Base-by-base conservation (phyloP, 2,888 invertebrate genomes). In the Rhaphigaster nebulosa region DNA sequence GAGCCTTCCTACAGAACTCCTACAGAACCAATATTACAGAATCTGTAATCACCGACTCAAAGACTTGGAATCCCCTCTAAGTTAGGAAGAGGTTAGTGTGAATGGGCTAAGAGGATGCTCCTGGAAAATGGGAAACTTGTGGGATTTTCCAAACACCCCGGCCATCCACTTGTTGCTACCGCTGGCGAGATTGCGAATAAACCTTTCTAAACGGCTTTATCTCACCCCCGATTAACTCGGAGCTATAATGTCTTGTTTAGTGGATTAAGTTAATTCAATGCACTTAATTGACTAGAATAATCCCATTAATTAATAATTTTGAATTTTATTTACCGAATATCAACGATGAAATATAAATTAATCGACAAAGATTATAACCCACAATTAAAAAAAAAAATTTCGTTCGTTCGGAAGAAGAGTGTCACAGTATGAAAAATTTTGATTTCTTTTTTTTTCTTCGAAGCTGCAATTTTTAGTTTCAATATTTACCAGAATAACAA, bases 191-290 rank as follows among this genome's bases (percentile, higher is more conserved):
- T 76, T 76, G 18, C 4, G 38, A 76, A 76, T 76, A 76, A 65
- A 65, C 65, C 65, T 29, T 65, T 65, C 15, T 65, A 65, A 76
- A 76, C 70, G 38, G 38, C 70, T 76, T 76, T 76, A 76, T 76
- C 34, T 18, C 1, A 3, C 3, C 38, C 20, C 34, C 0, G 20
- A 38, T 38, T 65, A 29, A 65, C 29, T 38, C 6, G 20, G 38
- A 38, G 38, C 20, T 38, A 76, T 15, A 29, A 65, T 10, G 34
- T 0, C 34, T 76, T 34, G 5, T 34, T 70, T n/a, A n/a, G n/a
- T n/a, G 12, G 4, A 65, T 15, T 29, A 8, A 26, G n/a, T n/a
- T n/a, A 1, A 26, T 56, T 26, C 60, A 60, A 54, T 34, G 15
- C 1, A 10, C 18, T 38, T 76, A 38, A 76, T 76, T 76, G n/a